Base-by-base conservation (phyloP, 2,888 invertebrate species). In the Phania funesta region DNA sequence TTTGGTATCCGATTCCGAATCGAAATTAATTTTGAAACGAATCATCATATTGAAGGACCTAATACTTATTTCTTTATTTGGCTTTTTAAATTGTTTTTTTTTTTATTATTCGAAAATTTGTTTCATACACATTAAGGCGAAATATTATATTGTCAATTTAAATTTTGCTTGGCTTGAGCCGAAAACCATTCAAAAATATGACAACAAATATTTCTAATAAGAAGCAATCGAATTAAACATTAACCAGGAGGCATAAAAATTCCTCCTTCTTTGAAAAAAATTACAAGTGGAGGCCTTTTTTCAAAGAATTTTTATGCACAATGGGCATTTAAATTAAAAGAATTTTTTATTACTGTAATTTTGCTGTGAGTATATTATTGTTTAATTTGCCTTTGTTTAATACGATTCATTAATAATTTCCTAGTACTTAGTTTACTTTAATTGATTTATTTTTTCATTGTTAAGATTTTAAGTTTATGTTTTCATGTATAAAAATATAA, bases 71-170 rank as follows among this genome's bases (percentile, higher is more conserved):
- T n/a, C n/a, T n/a, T n/a, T 41, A 41, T 41, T 41, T 24, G 6
- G 16, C 9, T 73, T 41, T 32, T 84, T 46, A 74, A 79, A 83
- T 70, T 86, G 86, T 83, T 83, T 82, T 84, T 81, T 85, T 78
- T 84, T 38, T 44, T 54, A 50, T 29, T 24, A 26, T 64, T 35
- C 56, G 50, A 67, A 73, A 56, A 68, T 48, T 24, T 32, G 16
- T 50, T 86, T 86, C 85, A 84, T 87, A 85, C 84, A 84, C 84
- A 84, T 84, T 88, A 88, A 88, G 88, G 86, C 87, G 87, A 88
- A 88, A 88, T 88, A 88, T 88, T 87, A 68, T 84, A 88, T 88
- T 88, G 88, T 88, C 88, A 88, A 86, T 87, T 77, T 41, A n/a
- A 48, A 78, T 74, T 82, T 73, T 87, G 87, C 84, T 87, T 88